Evolutionary conservation across 2,797 vertebrate species (phyloP).

Genomic region (Sebastes kiyomatsui): DNA sequence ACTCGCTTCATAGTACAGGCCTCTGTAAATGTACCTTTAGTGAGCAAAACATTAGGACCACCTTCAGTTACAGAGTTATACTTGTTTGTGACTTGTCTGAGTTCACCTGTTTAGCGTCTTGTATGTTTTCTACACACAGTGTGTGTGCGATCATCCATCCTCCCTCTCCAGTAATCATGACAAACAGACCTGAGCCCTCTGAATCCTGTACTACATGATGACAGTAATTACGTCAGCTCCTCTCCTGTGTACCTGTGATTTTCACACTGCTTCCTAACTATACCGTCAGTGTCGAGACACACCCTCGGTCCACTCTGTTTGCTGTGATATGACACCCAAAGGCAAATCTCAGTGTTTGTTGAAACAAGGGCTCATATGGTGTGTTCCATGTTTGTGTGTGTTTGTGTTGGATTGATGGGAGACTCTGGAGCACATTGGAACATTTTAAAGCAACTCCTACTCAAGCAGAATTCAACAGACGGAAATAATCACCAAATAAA

Average conservation of each 20-base stretch:
- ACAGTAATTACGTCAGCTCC: slow-evolving; percentile 16
- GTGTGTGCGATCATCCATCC: not conserved
- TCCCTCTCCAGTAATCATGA: not conserved
- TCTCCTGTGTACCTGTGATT: slow-evolving; percentile 27
- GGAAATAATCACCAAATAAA: slow-evolving; percentile 6
- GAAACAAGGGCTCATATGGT: not conserved
- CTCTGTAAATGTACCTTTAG: not conserved
- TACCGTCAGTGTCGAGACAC: not conserved
- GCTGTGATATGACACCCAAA: slow-evolving; percentile 27
- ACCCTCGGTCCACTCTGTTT: not conserved
- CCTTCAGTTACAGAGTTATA: not conserved
- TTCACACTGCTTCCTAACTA: slow-evolving; percentile 3
- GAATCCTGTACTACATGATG: not conserved
- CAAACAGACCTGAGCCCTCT: slow-evolving; percentile 10
- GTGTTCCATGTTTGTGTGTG: not conserved
- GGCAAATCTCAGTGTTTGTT: slow-evolving; percentile 50
- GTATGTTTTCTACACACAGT: not conserved
- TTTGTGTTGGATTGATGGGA: not conserved
- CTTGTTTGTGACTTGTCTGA: not conserved
- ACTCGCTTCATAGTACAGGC: no score
- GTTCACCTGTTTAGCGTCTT: not conserved
- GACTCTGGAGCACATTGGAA: not conserved
- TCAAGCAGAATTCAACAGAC: not conserved
- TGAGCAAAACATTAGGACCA: no score
- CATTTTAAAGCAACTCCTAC: not conserved